phyloP scores from a whole-genome alignment of 2,113 vertebrate species.

The pig (Sus scrofa) region T2T-Sscrofa CM000827.6:37853001-37853500 shows the following conservation, averaged over 20 bases:
- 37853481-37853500: neutral
- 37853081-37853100: neutral
- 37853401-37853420: neutral
- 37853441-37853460: neutral
- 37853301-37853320: neutral
- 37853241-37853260: neutral
- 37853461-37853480: neutral
- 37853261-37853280: neutral
- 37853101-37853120: neutral
- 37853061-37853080: slow-evolving; percentile 59
- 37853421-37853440: neutral
- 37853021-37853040: slow-evolving; percentile 20
- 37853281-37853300: neutral
- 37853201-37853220: rapidly evolving
- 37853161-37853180: neutral
- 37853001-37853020: slow-evolving; percentile 67
- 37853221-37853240: neutral
- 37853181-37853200: neutral
- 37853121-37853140: neutral
- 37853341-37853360: neutral
- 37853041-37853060: slow-evolving; percentile 36
- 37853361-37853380: neutral
- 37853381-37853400: neutral
- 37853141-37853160: neutral
- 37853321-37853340: neutral